A percentile compares a stretch with the other conserved stretches of the same genome.
Evolutionary conservation across 2,113 vertebrate species (phyloP).

Genomic region (Ranitomeya variabilis): DNA sequence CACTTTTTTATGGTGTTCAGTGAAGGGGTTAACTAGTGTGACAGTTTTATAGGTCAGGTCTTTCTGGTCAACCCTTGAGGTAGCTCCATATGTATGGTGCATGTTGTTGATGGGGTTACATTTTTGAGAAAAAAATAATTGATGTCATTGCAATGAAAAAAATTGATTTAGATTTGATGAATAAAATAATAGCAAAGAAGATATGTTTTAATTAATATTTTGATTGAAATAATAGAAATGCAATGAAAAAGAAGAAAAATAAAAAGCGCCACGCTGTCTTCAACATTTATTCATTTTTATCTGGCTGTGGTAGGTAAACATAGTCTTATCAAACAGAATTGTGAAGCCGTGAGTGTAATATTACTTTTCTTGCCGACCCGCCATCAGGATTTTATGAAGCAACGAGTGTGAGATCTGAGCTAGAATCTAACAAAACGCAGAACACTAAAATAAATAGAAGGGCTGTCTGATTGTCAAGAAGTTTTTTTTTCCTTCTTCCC

Average conservation of each 20-base stretch:
- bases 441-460: slow-evolving; percentile 42
- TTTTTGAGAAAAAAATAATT: too few relatives aligned
- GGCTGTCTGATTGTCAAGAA: slow-evolving; percentile 12
- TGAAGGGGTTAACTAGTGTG: too few relatives aligned
- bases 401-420: slow-evolving; percentile 31
- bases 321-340: slow-evolving; percentile 32
- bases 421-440: slow-evolving; percentile 11
- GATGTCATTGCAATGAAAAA: too few relatives aligned
- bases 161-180: too few relatives aligned
- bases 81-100: too few relatives aligned
- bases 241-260: neutral
- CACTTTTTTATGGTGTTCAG: too few relatives aligned
- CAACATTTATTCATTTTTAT: slow-evolving; percentile 14
- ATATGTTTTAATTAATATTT: neutral
- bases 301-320: slow-evolving; percentile 3
- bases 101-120: too few relatives aligned
- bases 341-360: slow-evolving; percentile 32
- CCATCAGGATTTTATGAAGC: slow-evolving; percentile 42
- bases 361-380: slow-evolving; percentile 9
- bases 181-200: neutral
- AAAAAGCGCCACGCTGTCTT: neutral
- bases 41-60: too few relatives aligned
- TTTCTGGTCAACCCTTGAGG: too few relatives aligned
- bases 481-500: neutral
- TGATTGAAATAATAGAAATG: neutral